phyloP scores from a whole-genome alignment of 1,140 invertebrate genomes.

The Stegodyphus mimosarum region DNA sequence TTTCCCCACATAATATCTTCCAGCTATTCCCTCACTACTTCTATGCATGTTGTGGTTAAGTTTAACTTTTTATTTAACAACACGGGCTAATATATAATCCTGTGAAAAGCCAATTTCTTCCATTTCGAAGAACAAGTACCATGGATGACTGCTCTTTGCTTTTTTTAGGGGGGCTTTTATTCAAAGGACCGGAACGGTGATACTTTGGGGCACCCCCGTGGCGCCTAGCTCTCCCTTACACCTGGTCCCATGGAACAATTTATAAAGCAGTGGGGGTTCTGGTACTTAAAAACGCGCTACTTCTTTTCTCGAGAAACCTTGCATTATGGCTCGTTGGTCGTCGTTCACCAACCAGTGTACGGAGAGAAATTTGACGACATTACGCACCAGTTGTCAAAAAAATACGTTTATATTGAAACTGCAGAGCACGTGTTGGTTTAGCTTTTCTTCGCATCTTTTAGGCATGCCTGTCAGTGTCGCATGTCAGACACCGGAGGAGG shows the following conservation, averaged over 20 bases:
- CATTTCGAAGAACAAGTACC: constrained; percentile 48
- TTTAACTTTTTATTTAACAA: constrained; percentile 58
- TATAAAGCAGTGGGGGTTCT: constrained; percentile 49
- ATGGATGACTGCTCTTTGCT: constrained; percentile 17
- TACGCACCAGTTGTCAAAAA: constrained; percentile 19
- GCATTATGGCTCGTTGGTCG: constrained; percentile 12
- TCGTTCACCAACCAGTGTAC: not conserved
- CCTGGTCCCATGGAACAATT: constrained; percentile 53
- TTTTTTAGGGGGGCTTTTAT: constrained; percentile 25
- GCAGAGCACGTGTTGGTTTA: constrained; percentile 35
- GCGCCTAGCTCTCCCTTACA: constrained; percentile 25
- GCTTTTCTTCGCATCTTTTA: too few species aligned
- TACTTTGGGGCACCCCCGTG: constrained; percentile 4
- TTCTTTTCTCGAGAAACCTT: constrained; percentile 1
- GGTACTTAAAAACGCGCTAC: constrained; percentile 38
- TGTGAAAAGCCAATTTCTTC: constrained; percentile 55
- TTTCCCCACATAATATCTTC: constrained; percentile 12
- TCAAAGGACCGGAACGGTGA: not conserved
- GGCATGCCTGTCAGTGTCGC: too few species aligned
- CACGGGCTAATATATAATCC: constrained; percentile 57
- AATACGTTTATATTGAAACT: too few species aligned
- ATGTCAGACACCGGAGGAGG: too few species aligned
- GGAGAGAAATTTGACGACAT: constrained; percentile 28
- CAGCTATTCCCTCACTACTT: constrained; percentile 32
- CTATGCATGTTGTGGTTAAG: constrained; percentile 55